Percentiles rank a stretch among this genome's conserved stretches.
Evolutionary conservation across 2,888 invertebrate species (phyloP).

Genomic region (Amiota communis): DNA sequence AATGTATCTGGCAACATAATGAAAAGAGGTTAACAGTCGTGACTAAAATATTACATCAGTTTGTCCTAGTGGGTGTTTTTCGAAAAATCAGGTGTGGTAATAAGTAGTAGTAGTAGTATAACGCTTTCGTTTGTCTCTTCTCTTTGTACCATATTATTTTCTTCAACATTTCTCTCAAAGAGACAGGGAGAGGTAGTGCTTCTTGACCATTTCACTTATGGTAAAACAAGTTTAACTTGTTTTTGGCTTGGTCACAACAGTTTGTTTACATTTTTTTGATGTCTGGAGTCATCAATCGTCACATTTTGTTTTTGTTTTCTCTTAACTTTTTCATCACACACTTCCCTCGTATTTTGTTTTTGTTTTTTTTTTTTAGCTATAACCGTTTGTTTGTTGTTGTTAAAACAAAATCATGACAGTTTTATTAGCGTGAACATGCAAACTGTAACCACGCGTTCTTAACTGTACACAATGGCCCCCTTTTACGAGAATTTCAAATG

Average conservation of each 20-base stretch:
- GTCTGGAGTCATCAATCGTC: background rate
- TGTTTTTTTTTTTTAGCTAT: conserved; percentile 20
- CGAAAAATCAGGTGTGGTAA: conserved; percentile 60
- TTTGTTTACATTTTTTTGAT: conserved; percentile 62
- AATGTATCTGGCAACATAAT: background rate
- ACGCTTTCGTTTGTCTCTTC: too few relatives aligned
- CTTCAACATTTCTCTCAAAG: too few relatives aligned
- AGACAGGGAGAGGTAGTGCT: too few relatives aligned
- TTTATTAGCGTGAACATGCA: conserved; percentile 47
- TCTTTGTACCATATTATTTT: too few relatives aligned
- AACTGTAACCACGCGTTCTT: conserved; percentile 39
- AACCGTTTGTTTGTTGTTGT: conserved; percentile 26
- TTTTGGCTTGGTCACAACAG: conserved; percentile 35
- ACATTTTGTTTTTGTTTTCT: conserved; percentile 8
- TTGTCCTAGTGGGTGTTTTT: conserved; percentile 44
- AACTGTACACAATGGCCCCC: conserved; percentile 34
- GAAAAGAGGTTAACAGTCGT: conserved; percentile 54
- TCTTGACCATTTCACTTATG: conserved; percentile 11
- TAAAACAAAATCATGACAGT: conserved; percentile 42
- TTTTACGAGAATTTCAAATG: too few relatives aligned
- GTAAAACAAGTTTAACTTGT: conserved; percentile 56
- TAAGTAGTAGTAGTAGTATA: background rate
- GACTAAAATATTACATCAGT: conserved; percentile 37
- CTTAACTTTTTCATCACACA: conserved; percentile 44
- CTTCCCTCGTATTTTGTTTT: conserved; percentile 12